Percentiles rank a stretch among this genome's conserved stretches.
Evolutionary conservation across 2,113 vertebrate genomes (phyloP).

Genomic region (Tringa solitaria): DNA sequence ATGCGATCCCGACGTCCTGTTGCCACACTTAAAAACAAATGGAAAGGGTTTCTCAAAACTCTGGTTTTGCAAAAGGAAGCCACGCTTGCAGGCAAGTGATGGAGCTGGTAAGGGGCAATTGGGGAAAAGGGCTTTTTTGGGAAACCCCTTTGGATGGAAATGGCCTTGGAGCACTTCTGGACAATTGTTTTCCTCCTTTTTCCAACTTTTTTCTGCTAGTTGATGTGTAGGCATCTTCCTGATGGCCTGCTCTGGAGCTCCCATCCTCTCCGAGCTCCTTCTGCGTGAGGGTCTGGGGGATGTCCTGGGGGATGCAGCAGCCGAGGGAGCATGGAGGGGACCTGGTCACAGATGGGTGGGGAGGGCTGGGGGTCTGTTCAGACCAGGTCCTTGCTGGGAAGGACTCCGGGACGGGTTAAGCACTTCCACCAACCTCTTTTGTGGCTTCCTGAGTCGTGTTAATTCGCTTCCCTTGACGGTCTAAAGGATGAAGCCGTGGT

Average conservation of each 20-base stretch:
- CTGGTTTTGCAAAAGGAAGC: neutral
- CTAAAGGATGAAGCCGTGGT: constrained; percentile 22
- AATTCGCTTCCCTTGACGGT: neutral
- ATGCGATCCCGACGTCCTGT: neutral
- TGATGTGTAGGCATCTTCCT: neutral
- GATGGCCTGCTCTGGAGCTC: neutral
- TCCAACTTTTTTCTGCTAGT: neutral
- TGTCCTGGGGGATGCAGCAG: neutral
- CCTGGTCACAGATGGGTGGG: rapidly evolving
- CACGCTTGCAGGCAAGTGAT: neutral
- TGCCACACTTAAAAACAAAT: neutral
- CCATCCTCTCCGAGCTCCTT: neutral
- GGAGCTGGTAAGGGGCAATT: neutral
- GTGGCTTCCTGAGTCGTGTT: neutral
- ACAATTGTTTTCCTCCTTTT: neutral
- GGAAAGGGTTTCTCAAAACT: neutral
- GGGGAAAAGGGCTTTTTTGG: neutral
- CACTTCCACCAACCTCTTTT: neutral
- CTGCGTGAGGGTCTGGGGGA: rapidly evolving
- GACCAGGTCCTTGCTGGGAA: neutral
- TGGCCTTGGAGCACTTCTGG: neutral
- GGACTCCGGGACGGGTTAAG: neutral
- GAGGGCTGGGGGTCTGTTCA: neutral
- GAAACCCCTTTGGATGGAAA: neutral
- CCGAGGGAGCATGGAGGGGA: neutral